These are phyloP conservation scores for Gadopsis bispinosus DNA, from an alignment of 2,797 vertebrate species.

Conservation along the genomic window DNA sequence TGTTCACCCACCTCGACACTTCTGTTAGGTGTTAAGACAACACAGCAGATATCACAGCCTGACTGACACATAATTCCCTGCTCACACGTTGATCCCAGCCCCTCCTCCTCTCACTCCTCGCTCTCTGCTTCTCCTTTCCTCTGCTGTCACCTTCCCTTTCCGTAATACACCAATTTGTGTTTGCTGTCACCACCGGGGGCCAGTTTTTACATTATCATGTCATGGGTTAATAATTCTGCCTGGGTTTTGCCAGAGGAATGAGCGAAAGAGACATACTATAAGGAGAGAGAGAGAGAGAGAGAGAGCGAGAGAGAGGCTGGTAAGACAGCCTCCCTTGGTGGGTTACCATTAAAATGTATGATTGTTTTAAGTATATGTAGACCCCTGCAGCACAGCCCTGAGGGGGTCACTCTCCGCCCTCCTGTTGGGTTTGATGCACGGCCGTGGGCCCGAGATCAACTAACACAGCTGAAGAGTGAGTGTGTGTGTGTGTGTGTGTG, in stretches of 20 bases:
- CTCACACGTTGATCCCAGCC: constrained; percentile 33
- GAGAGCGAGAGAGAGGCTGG: constrained; percentile 39
- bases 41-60: constrained; percentile 49
- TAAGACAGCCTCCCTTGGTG: constrained; percentile 60
- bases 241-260: constrained; percentile 66
- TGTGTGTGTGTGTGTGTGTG: not conserved
- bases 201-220: constrained; percentile 76
- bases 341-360: constrained; percentile 83
- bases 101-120: constrained; percentile 12
- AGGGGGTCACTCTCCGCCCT: constrained; percentile 64
- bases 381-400: constrained; percentile 72
- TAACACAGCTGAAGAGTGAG: constrained; percentile 33
- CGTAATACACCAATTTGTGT: constrained; percentile 64
- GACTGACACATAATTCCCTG: constrained; percentile 49
- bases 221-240: constrained; percentile 77
- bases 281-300: not conserved
- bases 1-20: constrained; percentile 38
- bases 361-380: constrained; percentile 82
- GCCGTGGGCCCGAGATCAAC: constrained; percentile 60
- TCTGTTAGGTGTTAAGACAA: constrained; percentile 50
- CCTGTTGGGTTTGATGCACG: constrained; percentile 62
- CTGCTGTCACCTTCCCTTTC: constrained; percentile 60
- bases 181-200: constrained; percentile 67
- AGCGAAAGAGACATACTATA: constrained; percentile 48
- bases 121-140: constrained; percentile 37